Percentiles rank a stretch among this genome's conserved stretches.
Evolutionary conservation across 2,113 vertebrate species (phyloP).

Genomic region (Tragelaphus imberbis): DNA sequence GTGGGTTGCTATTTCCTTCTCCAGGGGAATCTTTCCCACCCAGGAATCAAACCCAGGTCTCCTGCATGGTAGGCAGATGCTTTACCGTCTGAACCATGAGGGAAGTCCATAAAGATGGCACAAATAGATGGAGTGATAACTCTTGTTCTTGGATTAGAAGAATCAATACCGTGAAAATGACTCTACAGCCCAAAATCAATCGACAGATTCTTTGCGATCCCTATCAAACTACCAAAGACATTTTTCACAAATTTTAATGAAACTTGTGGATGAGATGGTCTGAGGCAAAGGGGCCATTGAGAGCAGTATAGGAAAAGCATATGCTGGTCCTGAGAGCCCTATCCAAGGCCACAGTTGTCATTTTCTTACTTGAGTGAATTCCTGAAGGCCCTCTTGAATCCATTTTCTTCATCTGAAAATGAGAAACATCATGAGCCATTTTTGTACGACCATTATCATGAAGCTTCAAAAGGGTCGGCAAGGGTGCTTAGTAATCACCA

Average conservation of each 20-base stretch:
- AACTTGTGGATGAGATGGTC: background rate
- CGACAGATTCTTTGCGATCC: background rate
- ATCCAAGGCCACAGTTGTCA: accelerated
- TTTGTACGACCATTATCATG: background rate
- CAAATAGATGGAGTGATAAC: background rate
- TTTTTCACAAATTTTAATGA: background rate
- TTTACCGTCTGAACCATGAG: no score
- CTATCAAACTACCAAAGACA: background rate
- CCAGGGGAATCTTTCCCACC: no score
- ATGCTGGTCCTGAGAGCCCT: background rate
- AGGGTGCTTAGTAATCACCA: background rate
- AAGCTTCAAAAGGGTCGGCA: background rate
- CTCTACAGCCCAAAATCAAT: background rate
- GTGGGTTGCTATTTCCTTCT: no score
- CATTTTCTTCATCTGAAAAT: background rate
- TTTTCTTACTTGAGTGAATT: background rate
- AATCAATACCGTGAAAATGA: background rate
- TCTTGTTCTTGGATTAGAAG: background rate
- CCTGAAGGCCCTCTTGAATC: background rate
- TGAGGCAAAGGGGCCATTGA: background rate
- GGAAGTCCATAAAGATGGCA: background rate
- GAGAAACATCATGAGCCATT: background rate
- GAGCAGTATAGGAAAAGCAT: background rate
- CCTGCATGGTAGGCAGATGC: no score
- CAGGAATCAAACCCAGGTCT: no score